These are phyloP conservation scores for Hemicordylus capensis DNA, from an alignment of 2,113 vertebrate genomes.

Conservation along the genomic window DNA sequence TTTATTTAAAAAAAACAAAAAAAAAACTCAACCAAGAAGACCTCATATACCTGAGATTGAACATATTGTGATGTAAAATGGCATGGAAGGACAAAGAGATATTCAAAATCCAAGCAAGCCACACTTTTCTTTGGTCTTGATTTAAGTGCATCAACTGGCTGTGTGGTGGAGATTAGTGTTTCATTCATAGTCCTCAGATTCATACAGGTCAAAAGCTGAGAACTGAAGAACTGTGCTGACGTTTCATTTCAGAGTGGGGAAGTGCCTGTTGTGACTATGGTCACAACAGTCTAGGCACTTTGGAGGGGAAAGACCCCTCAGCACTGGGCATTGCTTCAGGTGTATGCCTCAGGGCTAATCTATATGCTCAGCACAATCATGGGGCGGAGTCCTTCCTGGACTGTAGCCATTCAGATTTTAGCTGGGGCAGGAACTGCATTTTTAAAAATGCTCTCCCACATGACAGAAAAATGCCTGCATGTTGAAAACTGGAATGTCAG, in stretches of 20 bases:
- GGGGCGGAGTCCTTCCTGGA: neutral
- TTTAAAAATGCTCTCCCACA: neutral
- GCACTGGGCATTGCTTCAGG: neutral
- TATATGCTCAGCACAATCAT: neutral
- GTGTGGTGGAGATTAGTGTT: neutral
- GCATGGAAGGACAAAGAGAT: conserved; percentile 55
- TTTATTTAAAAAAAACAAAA: conserved; percentile 15
- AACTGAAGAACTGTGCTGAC: neutral
- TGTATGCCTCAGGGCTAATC: neutral
- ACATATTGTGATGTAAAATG: conserved; percentile 59
- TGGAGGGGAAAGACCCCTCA: neutral
- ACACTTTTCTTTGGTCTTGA: conserved; percentile 66
- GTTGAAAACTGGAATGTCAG: neutral
- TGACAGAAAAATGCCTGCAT: neutral
- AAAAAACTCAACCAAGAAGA: conserved; percentile 45
- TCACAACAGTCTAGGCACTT: conserved; percentile 48
- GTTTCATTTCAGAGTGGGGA: conserved; percentile 7
- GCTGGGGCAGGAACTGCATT: neutral
- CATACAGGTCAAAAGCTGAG: neutral
- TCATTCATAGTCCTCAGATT: neutral
- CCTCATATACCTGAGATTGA: conserved; percentile 83
- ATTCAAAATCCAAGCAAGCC: conserved; percentile 68
- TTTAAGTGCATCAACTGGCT: conserved; percentile 45
- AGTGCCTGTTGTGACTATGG: conserved; percentile 26
- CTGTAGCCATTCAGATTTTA: neutral